phyloP scores from a whole-genome alignment of 2,113 vertebrate species.

The Tachuris rubrigastra region DNA sequence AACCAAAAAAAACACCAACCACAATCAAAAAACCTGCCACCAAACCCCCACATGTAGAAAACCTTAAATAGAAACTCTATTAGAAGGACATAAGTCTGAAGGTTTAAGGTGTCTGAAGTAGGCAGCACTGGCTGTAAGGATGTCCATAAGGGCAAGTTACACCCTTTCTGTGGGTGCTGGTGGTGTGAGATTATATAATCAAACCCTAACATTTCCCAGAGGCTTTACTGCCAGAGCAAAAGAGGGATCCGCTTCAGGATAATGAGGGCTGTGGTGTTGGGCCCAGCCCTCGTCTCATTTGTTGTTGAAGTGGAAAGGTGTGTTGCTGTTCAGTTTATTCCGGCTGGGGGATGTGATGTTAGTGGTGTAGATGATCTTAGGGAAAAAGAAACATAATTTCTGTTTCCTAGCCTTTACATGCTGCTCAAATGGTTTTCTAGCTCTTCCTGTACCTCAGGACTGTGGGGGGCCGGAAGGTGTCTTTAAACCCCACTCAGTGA shows the following conservation, averaged over 20 bases:
- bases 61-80: not conserved
- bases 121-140: not conserved
- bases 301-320: not conserved
- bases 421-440: not conserved
- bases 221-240: not conserved
- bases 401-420: not conserved
- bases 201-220: not conserved
- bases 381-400: not conserved
- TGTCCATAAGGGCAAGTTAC: not conserved
- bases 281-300: not conserved
- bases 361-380: not conserved
- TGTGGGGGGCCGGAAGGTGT: not conserved
- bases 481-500: not conserved
- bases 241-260: not conserved
- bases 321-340: not conserved
- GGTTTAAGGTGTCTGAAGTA: not conserved
- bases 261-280: not conserved
- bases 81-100: not conserved
- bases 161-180: not conserved
- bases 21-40: fast-evolving
- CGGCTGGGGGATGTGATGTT: not conserved
- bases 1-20: not conserved
- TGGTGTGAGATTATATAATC: not conserved
- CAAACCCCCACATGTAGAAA: not conserved
- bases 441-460: not conserved